A percentile compares a stretch with the other conserved stretches of the same genome.
Evolutionary conservation across 2,797 vertebrate species (phyloP).

Genomic region (Paedocypris micromegethes): DNA sequence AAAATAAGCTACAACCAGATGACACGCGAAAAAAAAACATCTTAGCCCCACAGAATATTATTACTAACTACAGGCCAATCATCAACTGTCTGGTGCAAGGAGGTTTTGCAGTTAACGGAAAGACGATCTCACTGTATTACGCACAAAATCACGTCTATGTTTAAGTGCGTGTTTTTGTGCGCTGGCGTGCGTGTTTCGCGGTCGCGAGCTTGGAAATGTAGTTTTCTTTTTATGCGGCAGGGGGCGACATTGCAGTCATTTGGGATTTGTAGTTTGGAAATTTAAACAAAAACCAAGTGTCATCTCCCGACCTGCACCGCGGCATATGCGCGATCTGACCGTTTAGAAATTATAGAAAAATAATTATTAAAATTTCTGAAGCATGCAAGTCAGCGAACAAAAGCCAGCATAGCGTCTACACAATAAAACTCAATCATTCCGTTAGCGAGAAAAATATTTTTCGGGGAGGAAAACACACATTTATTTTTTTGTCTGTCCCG

Average conservation of each 20-base stretch:
- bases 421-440: constrained; percentile 44
- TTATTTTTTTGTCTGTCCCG: constrained; percentile 59
- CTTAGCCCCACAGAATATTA: constrained; percentile 9
- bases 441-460: constrained; percentile 42
- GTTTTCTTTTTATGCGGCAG: constrained; percentile 22
- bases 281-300: constrained; percentile 66
- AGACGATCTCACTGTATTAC: constrained; percentile 3
- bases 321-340: constrained; percentile 55
- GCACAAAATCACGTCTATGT: too few relatives aligned
- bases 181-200: neutral
- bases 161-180: neutral
- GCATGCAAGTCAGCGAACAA: constrained; percentile 43
- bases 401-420: constrained; percentile 17
- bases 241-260: constrained; percentile 28
- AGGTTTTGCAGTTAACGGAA: constrained; percentile 21
- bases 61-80: constrained; percentile 27
- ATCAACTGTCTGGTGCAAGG: constrained; percentile 23
- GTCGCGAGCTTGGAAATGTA: neutral
- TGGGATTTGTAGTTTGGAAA: constrained; percentile 52
- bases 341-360: constrained; percentile 64
- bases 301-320: constrained; percentile 68
- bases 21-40: constrained; percentile 6
- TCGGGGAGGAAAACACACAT: constrained; percentile 56
- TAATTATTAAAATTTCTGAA: constrained; percentile 63
- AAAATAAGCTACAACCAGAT: constrained; percentile 25